A percentile compares a stretch with the other conserved stretches of the same genome.
These are phyloP conservation scores for Nycticorax nycticorax DNA, from an alignment of 2,113 vertebrate species.

Conservation along the genomic window DNA sequence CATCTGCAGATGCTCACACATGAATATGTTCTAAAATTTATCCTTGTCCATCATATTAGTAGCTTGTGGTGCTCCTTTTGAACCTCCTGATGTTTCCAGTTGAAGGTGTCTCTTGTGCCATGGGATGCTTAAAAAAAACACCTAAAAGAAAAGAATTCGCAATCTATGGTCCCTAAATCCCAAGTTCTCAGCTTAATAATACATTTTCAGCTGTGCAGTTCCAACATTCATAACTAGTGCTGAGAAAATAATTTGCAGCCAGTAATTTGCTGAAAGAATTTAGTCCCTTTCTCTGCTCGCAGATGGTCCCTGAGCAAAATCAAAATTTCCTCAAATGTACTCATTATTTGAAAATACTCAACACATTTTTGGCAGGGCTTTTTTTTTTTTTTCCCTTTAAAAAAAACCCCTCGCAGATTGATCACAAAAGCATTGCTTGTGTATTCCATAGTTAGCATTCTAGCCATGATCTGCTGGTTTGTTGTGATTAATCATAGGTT, in stretches of 20 bases:
- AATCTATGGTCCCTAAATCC: constrained; percentile 21
- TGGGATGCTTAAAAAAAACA: background rate
- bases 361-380: constrained; percentile 56
- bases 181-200: constrained; percentile 59
- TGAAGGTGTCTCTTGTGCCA: background rate
- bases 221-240: constrained; percentile 51
- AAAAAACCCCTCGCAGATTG: constrained; percentile 27
- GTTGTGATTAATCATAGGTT: constrained; percentile 53
- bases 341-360: constrained; percentile 68
- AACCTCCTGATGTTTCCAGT: background rate
- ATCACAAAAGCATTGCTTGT: constrained; percentile 48
- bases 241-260: constrained; percentile 63
- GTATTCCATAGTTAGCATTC: constrained; percentile 37
- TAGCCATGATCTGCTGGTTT: constrained; percentile 8
- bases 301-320: constrained; percentile 71
- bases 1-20: background rate
- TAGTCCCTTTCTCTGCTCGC: constrained; percentile 54
- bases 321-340: constrained; percentile 64
- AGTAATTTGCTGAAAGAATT: constrained; percentile 68
- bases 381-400: background rate
- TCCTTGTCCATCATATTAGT: background rate
- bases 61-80: background rate
- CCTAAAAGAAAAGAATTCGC: background rate
- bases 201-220: constrained; percentile 55
- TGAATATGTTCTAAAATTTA: background rate